Base-by-base conservation (phyloP, 2,797 vertebrate species). In the Rhabdomys pumilio region DNA sequence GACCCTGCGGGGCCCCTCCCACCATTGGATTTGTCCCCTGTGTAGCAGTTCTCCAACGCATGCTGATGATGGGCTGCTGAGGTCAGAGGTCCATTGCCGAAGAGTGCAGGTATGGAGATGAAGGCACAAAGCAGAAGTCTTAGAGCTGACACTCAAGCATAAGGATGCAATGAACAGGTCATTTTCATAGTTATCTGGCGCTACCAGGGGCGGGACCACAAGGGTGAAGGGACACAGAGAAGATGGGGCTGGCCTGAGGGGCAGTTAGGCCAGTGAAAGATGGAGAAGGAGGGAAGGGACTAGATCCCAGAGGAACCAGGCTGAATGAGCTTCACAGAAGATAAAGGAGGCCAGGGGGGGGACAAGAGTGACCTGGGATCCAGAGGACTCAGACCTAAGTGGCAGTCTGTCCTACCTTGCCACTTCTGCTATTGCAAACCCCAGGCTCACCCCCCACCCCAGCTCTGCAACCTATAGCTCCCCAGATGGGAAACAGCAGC, bases 11-110 rank as follows among this genome's bases (percentile, higher is more conserved):
- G 41, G 4, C 6, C 19, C 47, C 26, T 53, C 38, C 15, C 22
- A 2, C 31, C 14, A 0, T 81, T 29, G 0, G 0, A 1, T 0
- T 11, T 69, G 15, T 75, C 63, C 57, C 0, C 34, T 17, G 10
- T 0, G 2, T 3, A n/a, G 19, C 5, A 29, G 57, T 13, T 44
- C 3, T 34, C 75, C 4, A 15, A 1, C 31, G 6, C 3, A 17
- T 31, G 44, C n/a, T 17, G 1, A 3, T 4, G 1, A 11, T 3
- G 41, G n/a, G 59, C 61, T 15, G 22, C 31, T 12, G 69, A 63
- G 22, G 72, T 31, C 9, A 6, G 22, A 2, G 2, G 9, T 0
- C 2, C 31, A 1, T 13, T 26, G 4, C 7, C 34, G 61, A 76
- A 50, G 1, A n/a, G n/a, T 59, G 19, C 55, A 19, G 34, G 44